phyloP scores from a whole-genome alignment of 1,140 invertebrate genomes.

The Brachionus angularis region DNA sequence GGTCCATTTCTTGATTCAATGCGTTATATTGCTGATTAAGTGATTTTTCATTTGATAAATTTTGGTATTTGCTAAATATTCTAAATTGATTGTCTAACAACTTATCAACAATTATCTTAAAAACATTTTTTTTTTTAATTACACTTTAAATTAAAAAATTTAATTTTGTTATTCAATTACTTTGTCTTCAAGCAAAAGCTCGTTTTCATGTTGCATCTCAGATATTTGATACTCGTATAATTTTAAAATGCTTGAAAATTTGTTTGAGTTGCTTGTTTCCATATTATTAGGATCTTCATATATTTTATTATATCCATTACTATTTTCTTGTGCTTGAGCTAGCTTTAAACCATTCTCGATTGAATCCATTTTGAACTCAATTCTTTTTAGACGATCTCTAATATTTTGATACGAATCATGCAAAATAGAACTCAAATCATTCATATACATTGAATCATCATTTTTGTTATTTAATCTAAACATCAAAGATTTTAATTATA shows the following conservation, averaged over 20 bases:
- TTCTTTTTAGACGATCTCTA: slow-evolving; percentile 27
- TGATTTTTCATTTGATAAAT: slow-evolving; percentile 14
- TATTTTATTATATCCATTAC: slow-evolving; percentile 7
- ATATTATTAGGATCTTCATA: slow-evolving; percentile 6
- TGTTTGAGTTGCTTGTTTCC: slow-evolving; percentile 2
- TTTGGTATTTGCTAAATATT: slow-evolving; percentile 8
- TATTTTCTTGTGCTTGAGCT: slow-evolving; percentile 14
- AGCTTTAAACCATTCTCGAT: slow-evolving; percentile 25
- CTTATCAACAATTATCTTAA: slow-evolving; percentile 31
- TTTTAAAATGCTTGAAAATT: slow-evolving; percentile 24
- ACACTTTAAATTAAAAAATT: neutral
- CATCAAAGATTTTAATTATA: neutral
- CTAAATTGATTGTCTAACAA: slow-evolving; percentile 31
- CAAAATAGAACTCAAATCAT: slow-evolving; percentile 1
- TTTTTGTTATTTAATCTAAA: slow-evolving; percentile 6
- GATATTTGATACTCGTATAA: slow-evolving; percentile 41
- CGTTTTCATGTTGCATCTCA: slow-evolving; percentile 43
- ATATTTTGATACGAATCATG: slow-evolving; percentile 40
- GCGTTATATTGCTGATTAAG: slow-evolving; percentile 29
- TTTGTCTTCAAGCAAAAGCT: slow-evolving; percentile 39
- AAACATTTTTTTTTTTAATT: neutral
- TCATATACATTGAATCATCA: slow-evolving; percentile 2
- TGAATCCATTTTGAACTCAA: slow-evolving; percentile 33
- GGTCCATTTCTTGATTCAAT: slow-evolving; percentile 43
- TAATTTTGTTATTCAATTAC: neutral